Evolutionary conservation across 2,888 invertebrate genomes (phyloP).

Genomic region (Lithophane socia): DNA sequence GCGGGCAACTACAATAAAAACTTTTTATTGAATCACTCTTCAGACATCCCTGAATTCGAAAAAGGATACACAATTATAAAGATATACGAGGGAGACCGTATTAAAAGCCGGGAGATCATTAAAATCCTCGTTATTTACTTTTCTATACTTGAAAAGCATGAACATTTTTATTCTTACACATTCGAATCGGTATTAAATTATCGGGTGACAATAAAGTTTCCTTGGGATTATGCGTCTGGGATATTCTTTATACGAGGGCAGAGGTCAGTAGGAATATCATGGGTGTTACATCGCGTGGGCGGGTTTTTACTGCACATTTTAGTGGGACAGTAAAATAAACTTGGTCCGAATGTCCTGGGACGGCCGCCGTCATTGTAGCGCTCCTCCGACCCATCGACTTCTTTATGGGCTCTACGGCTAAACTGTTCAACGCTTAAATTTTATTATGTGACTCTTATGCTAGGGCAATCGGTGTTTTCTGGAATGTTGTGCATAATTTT

Average conservation of each 20-base stretch:
- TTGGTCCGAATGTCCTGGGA: slow-evolving; percentile 82
- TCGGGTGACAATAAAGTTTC: slow-evolving; percentile 71
- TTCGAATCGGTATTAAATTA: slow-evolving; percentile 69
- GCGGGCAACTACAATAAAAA: slow-evolving; percentile 72
- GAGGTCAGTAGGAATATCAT: slow-evolving; percentile 85
- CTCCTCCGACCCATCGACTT: slow-evolving; percentile 74
- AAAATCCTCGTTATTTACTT: slow-evolving; percentile 63
- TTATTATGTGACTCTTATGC: slow-evolving; percentile 76
- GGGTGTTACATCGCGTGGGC: slow-evolving; percentile 85
- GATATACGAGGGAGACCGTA: slow-evolving; percentile 54
- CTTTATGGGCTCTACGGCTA: slow-evolving; percentile 82
- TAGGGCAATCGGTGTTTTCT: slow-evolving; percentile 63
- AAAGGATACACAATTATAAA: slow-evolving; percentile 54
- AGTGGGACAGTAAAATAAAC: slow-evolving; percentile 87
- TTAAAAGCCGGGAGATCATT: slow-evolving; percentile 58
- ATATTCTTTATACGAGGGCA: slow-evolving; percentile 82
- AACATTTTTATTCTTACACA: slow-evolving; percentile 54
- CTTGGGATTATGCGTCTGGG: slow-evolving; percentile 69
- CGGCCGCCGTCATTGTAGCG: slow-evolving; percentile 82
- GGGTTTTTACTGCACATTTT: slow-evolving; percentile 87
- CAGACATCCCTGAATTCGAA: slow-evolving; percentile 54
- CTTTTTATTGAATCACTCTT: slow-evolving; percentile 61
- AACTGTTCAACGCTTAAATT: slow-evolving; percentile 81
- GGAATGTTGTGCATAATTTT: slow-evolving; percentile 63
- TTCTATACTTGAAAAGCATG: slow-evolving; percentile 59